Evolutionary conservation across 2,113 vertebrate genomes (phyloP).

Genomic region (Muscicapa adusta): DNA sequence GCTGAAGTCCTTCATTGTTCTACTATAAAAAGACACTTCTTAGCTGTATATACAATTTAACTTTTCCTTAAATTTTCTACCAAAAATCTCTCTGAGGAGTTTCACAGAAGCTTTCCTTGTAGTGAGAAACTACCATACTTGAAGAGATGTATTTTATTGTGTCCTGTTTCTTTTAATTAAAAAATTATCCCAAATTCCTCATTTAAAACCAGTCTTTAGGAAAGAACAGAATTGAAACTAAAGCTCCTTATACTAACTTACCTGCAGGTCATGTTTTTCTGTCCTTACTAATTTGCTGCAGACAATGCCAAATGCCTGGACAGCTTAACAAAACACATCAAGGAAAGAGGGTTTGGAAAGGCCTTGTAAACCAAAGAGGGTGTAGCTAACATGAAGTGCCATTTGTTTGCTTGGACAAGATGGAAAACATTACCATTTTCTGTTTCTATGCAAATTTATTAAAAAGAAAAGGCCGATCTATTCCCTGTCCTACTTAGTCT

Average conservation of each 20-base stretch:
- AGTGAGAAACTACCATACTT: background rate
- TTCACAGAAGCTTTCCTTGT: background rate
- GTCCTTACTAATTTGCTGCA: background rate
- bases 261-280: background rate
- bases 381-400: background rate
- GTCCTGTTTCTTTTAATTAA: background rate
- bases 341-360: background rate
- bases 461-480: background rate
- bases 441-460: background rate
- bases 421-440: background rate
- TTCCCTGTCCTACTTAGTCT: background rate
- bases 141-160: background rate
- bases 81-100: background rate
- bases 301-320: background rate
- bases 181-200: background rate
- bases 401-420: background rate
- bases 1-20: background rate
- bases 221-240: background rate
- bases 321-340: background rate
- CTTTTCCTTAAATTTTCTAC: background rate
- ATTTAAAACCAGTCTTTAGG: background rate
- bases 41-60: background rate
- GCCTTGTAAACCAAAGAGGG: background rate
- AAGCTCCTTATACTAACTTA: background rate
- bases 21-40: background rate